Percentiles rank a stretch among this genome's conserved stretches.
Conservation (phyloP, 2,113 vertebrate species). For the Sapayoa aenigma region DNA sequence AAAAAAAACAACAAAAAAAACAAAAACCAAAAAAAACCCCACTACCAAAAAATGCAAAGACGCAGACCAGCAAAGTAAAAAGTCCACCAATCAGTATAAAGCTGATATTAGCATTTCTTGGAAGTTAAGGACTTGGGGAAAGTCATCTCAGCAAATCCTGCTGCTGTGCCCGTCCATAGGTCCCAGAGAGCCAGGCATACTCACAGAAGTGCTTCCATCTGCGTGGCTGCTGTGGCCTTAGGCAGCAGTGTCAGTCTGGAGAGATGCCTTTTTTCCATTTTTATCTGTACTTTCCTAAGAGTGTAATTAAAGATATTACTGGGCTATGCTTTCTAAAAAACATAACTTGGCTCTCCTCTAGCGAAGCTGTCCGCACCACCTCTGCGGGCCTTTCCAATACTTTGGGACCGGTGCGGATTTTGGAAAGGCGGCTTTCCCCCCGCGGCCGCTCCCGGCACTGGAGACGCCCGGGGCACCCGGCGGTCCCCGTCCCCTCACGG, state of each 20-base stretch:
- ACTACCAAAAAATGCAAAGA: neutral
- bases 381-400: accelerated
- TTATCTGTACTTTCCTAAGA: neutral
- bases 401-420: neutral
- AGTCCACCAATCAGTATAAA: neutral
- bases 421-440: neutral
- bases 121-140: neutral
- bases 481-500: neutral
- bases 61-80: neutral
- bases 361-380: neutral
- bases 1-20: neutral
- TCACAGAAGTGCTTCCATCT: neutral
- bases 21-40: neutral
- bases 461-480: too few relatives aligned
- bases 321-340: neutral
- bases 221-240: neutral
- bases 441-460: neutral
- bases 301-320: neutral
- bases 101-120: neutral
- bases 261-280: neutral
- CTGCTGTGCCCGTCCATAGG: neutral
- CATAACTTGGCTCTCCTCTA: neutral
- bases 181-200: neutral
- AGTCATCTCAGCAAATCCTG: neutral
- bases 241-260: neutral